Evolutionary conservation across 2,113 vertebrate genomes (phyloP), one percentile per base, ranked within the genome.

Genomic region (Rafetus swinhoei): DNA sequence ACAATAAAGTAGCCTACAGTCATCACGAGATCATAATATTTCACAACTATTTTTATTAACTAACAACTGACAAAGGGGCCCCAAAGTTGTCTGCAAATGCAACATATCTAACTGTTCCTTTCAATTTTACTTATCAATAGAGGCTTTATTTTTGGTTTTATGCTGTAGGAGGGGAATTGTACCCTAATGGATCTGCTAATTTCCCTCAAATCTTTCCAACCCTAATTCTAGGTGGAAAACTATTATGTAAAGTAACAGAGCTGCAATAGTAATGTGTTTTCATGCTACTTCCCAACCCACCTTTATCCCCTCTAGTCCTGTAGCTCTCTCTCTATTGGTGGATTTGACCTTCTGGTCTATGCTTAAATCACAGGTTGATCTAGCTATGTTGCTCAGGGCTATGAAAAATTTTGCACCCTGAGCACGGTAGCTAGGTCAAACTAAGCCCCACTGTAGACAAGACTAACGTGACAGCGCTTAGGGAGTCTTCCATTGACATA

Each of bases 121-220:
- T 7, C 55, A 22, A 25, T 72, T 94, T 91, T 32, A 21, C 53
- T 39, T 85, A 90, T 53, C 88, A 82, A 50, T 8, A 9, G 82
- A 90, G 93, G 90, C 50, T 86, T 93, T 95, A 81, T 89, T 88
- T 94, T 94, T 93, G 88, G 92, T 94, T 79, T 0, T 50, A 25
- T 95, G 87, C 90, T 96, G 65, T 85, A 53, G 84, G 32, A 81
- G 82, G 91, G 12, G 90, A 96, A 95, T 93, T 86, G 88, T 79
- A 65, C 35, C 52, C 85, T 92, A 95, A 89, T 79, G 92, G 88
- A 81, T 95, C 96, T 93, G 88, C 84, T 97, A 94, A 97, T 96
- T 95, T 84, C 86, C 91, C 6, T 77, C 79, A 94, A 92, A 91
- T 84, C 92, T 92, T 94, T 92, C 83, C 79, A 39, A 87, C 90